Conservation (phyloP, 2,888 invertebrate species). For the Hirtodrosophila duncani region DNA sequence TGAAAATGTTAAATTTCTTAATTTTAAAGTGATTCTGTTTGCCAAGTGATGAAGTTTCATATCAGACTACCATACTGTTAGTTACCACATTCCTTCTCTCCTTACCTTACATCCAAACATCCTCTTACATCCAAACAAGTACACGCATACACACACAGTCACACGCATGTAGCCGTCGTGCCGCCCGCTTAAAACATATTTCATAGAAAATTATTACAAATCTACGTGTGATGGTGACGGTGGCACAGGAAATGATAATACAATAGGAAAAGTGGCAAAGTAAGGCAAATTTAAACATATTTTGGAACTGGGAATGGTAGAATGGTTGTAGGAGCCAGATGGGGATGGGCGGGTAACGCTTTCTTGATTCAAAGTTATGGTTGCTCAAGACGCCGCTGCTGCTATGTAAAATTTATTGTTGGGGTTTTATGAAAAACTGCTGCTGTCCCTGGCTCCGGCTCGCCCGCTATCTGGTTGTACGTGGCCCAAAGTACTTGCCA, state of each 20-base stretch:
- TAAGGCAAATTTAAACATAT: conserved; percentile 61
- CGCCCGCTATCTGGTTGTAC: conserved; percentile 30
- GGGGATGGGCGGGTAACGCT: conserved; percentile 13
- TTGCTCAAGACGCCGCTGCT: conserved; percentile 51
- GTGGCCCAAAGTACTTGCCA: conserved; percentile 54
- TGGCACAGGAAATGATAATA: conserved; percentile 47
- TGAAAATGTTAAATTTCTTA: too few relatives aligned
- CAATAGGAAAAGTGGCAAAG: conserved; percentile 48
- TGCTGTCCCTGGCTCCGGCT: conserved; percentile 1
- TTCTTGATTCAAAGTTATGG: conserved; percentile 62
- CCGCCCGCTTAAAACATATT: conserved; percentile 45
- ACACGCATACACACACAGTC: too few relatives aligned
- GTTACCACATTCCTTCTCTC: too few relatives aligned
- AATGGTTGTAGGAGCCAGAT: neutral
- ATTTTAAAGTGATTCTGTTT: too few relatives aligned
- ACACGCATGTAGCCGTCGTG: conserved; percentile 6
- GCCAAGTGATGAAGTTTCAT: too few relatives aligned
- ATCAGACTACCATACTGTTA: too few relatives aligned
- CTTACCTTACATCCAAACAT: too few relatives aligned
- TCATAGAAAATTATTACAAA: conserved; percentile 57
- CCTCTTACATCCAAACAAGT: too few relatives aligned
- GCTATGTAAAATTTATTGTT: conserved; percentile 64
- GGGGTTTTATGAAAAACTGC: conserved; percentile 53
- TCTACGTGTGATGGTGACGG: conserved; percentile 45
- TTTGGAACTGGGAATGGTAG: conserved; percentile 16